Base-by-base conservation (phyloP, 2,888 invertebrate genomes). In the Erpobdella octoculata region DNA sequence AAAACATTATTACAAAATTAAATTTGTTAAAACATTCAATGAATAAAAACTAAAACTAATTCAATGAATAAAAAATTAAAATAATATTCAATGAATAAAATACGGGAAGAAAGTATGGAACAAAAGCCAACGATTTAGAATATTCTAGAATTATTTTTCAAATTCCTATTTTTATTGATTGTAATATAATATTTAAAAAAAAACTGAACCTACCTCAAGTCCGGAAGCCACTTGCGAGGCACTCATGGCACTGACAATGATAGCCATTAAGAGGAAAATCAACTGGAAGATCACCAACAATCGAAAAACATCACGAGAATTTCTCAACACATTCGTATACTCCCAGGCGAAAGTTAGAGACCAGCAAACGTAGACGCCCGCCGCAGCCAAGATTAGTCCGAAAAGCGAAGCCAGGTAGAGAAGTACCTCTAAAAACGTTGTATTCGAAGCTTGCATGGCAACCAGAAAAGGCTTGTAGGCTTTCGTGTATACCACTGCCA, bases 281-380 rank as follows among this genome's bases (percentile, higher is more conserved):
- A 15, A n/a, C 53, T 25, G 53, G 28, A 53, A 9, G 1, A 53
- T n/a, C 28, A 53, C 21, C 53, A 28, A 53, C 3, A 12, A 25
- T 8, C 53, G 53, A 12, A 25, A 53, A 53, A 18, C 1, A 28
- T 4, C 21, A 28, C 21, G 28, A 53, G 8, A 53, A 53, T 28
- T 21, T 4, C 28, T 21, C 21, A 25, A 25, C 21, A n/a, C 53
- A 25, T 4, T n/a, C 31, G 62, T 28, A 35, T 62, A 62, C 12
- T 62, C 31, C 62, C 62, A 62, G 25, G 31, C 35, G 18, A 62
- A 62, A n/a, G 62, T 62, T 18, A 62, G 31, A 8, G 28, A n/a
- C 62, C 62, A 62, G 33, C 62, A 62, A 9, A 35, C 6, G 6
- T 33, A 33, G 6, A 33, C 15, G 8, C 62, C 62, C 5, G 35